Base-by-base conservation (phyloP, 1,140 invertebrate species). In the Dreissena rostriformis region DNA sequence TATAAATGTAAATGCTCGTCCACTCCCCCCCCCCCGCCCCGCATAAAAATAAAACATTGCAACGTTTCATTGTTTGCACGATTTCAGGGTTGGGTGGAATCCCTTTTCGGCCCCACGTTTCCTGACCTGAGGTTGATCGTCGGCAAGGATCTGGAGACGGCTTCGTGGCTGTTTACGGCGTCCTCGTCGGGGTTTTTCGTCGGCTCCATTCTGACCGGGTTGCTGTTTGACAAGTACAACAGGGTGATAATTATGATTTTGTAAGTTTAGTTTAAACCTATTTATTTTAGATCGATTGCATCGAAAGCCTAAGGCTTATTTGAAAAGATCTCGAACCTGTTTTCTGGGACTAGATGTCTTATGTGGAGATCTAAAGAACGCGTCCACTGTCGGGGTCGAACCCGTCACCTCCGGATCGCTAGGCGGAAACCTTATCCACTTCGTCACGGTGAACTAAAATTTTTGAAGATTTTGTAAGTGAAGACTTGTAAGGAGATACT, bases 201-300 rank as follows among this genome's bases (percentile, higher is more conserved):
- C 49, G 78, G 78, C 28, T 71, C 78, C 55, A 55, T 22, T 7
- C n/a, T 81, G 10, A 72, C 67, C 22, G 78, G 78, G 24, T 5
- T 81, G 17, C 49, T 81, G 52, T 81, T 72, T n/a, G 78, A 81
- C 52, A 29, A 52, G 17, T 81, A 72, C 68, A 53, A 81, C 78
- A 55, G 57, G 52, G 49, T 81, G 8, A 11, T 81, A 17, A 12
- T 78, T 2, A 5, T 78, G 12, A 78, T 65, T 10, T 39, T 39
- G n/a, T n/a, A n/a, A n/a, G n/a, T n/a, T n/a, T n/a, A n/a, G n/a
- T n/a, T n/a, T n/a, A n/a, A n/a, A n/a, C n/a, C n/a, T n/a, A n/a
- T n/a, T n/a, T n/a, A n/a, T n/a, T n/a, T n/a, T n/a, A n/a, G n/a
- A n/a, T n/a, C n/a, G n/a, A n/a, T n/a, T n/a, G n/a, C n/a, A n/a